Conservation (phyloP, 2,113 vertebrate species). For the Anser cygnoides region DNA sequence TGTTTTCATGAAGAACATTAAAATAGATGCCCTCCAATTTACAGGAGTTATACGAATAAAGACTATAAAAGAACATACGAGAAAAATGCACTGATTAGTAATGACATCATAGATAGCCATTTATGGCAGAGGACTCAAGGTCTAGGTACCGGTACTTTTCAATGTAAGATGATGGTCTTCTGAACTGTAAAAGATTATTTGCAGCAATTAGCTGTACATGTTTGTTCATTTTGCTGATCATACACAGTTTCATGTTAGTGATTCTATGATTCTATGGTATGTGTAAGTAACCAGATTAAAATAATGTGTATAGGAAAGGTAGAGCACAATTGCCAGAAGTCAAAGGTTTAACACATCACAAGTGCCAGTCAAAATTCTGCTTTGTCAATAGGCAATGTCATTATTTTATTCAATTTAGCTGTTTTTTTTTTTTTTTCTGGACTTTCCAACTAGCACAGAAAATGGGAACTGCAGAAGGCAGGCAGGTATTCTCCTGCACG, state of each 20-base stretch:
- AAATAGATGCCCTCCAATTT: background rate
- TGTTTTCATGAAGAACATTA: background rate
- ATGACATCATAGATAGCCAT: background rate
- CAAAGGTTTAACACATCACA: background rate
- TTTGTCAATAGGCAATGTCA: background rate
- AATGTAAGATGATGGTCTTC: background rate
- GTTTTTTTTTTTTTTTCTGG: background rate
- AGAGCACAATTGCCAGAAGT: background rate
- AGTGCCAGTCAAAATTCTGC: background rate
- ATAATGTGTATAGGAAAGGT: background rate
- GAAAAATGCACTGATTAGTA: background rate
- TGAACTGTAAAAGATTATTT: background rate
- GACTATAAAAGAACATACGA: background rate
- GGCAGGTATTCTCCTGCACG: background rate
- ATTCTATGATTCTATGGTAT: background rate
- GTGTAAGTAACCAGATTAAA: background rate
- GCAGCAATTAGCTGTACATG: background rate
- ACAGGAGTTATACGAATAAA: background rate
- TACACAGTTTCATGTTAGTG: fast-evolving
- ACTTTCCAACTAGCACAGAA: background rate
- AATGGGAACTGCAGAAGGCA: background rate
- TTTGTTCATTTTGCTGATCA: background rate
- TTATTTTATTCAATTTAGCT: background rate
- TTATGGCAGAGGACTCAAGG: background rate
- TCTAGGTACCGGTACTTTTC: background rate